Conservation (phyloP, 2,797 vertebrate species). For the Aphelocoma californica region DNA sequence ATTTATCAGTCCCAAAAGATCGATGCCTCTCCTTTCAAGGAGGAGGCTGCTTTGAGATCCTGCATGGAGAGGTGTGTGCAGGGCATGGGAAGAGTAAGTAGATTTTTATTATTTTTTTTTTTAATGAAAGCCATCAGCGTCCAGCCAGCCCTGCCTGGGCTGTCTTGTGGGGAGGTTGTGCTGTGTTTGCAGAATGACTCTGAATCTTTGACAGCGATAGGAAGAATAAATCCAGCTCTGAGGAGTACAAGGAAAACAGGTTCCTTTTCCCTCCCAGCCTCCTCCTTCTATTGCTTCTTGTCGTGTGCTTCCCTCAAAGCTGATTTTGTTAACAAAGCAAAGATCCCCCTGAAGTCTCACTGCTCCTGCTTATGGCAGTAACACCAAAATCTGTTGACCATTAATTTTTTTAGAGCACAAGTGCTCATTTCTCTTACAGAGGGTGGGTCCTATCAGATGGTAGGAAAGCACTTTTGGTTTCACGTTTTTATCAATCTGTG, state of each 20-base stretch:
- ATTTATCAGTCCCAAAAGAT: background rate
- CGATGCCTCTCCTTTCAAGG: background rate
- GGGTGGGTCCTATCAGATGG: background rate
- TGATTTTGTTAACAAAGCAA: background rate
- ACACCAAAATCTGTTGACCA: background rate
- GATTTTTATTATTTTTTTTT: background rate
- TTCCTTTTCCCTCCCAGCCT: background rate
- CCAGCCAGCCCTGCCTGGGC: slow-evolving; percentile 30
- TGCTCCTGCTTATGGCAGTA: background rate
- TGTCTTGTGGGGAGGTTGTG: slow-evolving; percentile 47
- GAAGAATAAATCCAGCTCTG: slow-evolving; percentile 19
- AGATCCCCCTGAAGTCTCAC: background rate
- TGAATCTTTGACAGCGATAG: background rate
- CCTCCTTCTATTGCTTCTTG: background rate
- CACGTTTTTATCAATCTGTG: background rate
- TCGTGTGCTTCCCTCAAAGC: background rate
- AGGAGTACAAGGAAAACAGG: background rate
- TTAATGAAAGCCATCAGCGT: background rate
- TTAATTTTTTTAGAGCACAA: background rate
- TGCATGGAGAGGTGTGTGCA: background rate
- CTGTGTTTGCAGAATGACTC: slow-evolving; percentile 36
- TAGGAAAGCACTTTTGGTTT: background rate
- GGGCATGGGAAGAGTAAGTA: background rate
- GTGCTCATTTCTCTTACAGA: background rate
- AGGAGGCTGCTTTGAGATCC: background rate